Conservation (phyloP, 2,113 vertebrate species). For the mouse (Mus musculus) region GRCm39 chr1:118807501-118808000, state of each 20-base stretch:
- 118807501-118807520: background rate
- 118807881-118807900: background rate
- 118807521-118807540: background rate
- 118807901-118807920: background rate
- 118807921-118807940: background rate
- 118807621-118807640: background rate
- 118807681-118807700: background rate
- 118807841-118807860: background rate
- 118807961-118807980: background rate
- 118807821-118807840: background rate
- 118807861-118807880: background rate
- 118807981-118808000: rapidly evolving
- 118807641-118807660: too few relatives aligned
- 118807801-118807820: background rate
- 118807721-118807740: background rate
- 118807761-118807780: background rate
- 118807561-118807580: background rate
- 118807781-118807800: background rate
- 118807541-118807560: background rate
- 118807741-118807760: background rate
- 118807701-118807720: background rate
- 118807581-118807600: background rate
- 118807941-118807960: too few relatives aligned
- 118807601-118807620: background rate
- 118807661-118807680: background rate